Percentiles rank a stretch among this genome's conserved stretches.
Conservation (phyloP, 2,888 invertebrate species). For the Diabrotica balteata region DNA sequence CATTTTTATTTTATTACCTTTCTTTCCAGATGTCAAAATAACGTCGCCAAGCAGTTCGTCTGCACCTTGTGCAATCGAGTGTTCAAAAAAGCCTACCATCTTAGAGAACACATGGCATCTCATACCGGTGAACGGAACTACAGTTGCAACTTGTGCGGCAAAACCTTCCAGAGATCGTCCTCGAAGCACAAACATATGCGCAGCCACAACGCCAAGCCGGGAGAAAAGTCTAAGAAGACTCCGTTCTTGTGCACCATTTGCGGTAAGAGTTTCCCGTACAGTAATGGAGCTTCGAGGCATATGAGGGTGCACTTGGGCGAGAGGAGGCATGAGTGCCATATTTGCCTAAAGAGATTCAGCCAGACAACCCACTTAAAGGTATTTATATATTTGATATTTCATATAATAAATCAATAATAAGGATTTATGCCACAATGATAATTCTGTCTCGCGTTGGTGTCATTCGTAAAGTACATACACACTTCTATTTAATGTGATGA, state of each 20-base stretch:
- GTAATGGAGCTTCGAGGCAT: slow-evolving; percentile 55
- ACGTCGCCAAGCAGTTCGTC: slow-evolving; percentile 2
- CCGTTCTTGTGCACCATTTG: slow-evolving; percentile 56
- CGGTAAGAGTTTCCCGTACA: slow-evolving; percentile 55
- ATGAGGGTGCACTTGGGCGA: slow-evolving; percentile 56
- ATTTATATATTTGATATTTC: background rate
- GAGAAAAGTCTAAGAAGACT: slow-evolving; percentile 52
- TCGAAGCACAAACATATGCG: slow-evolving; percentile 50
- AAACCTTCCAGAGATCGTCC: slow-evolving; percentile 50
- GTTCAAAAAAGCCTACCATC: slow-evolving; percentile 50
- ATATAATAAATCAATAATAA: background rate
- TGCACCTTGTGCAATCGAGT: slow-evolving; percentile 41
- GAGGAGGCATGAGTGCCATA: slow-evolving; percentile 55
- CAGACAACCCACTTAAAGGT: slow-evolving; percentile 60
- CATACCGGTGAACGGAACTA: slow-evolving; percentile 53
- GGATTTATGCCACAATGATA: background rate
- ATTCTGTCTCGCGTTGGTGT: no score
- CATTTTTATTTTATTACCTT: background rate
- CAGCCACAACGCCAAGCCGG: slow-evolving; percentile 49
- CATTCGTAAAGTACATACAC: no score
- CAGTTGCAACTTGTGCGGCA: slow-evolving; percentile 50
- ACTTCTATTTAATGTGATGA: no score
- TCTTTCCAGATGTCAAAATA: slow-evolving; percentile 14
- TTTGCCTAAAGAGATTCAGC: slow-evolving; percentile 57
- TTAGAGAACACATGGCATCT: slow-evolving; percentile 50